Evolutionary conservation across 1,140 invertebrate species (phyloP).

Genomic region (Lysiphlebus fabarum): DNA sequence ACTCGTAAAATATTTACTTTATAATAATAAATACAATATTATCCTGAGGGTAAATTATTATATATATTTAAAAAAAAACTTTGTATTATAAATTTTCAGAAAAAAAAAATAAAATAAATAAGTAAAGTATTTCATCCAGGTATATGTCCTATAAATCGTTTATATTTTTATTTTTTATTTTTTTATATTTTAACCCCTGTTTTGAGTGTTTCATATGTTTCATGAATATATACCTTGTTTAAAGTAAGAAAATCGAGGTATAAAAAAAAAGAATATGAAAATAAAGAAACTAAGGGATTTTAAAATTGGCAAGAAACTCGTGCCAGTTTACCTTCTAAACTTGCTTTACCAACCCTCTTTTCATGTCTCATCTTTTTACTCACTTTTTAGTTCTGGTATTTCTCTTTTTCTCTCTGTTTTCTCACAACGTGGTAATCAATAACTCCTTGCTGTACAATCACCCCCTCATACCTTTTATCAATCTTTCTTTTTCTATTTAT

Average conservation of each 20-base stretch:
- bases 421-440: constrained; percentile 39
- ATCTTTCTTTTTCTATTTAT: background rate
- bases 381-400: background rate
- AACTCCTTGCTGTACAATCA: constrained; percentile 43
- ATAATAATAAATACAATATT: background rate
- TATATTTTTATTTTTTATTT: background rate
- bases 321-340: constrained; percentile 24
- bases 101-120: background rate
- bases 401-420: constrained; percentile 7
- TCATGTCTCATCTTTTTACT: constrained; percentile 18
- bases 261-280: background rate
- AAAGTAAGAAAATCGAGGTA: background rate
- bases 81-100: background rate
- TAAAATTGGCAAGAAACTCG: constrained; percentile 32
- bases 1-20: too few relatives aligned
- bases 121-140: background rate
- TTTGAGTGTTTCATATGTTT: constrained; percentile 4
- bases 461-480: constrained; percentile 22
- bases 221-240: background rate
- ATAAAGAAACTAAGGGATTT: constrained; percentile 16
- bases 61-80: background rate
- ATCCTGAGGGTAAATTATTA: background rate
- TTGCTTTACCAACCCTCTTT: constrained; percentile 22
- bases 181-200: background rate
- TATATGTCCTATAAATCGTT: background rate